Conservation (phyloP, 2,113 vertebrate genomes). For the Phycodurus eques region DNA sequence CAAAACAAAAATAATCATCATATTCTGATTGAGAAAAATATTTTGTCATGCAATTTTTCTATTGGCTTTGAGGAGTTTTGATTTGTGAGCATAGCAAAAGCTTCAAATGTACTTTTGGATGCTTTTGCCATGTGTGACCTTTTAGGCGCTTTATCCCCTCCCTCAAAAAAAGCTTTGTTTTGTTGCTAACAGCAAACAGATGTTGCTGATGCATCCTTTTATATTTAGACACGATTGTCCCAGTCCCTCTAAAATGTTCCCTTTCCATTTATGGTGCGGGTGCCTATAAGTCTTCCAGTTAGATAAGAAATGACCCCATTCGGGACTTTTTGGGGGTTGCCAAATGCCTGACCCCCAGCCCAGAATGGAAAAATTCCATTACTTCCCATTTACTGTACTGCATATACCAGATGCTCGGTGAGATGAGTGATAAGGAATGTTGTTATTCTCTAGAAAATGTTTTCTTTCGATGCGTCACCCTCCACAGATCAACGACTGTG, state of each 20-base stretch:
- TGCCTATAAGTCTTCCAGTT: neutral
- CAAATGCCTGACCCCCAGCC: neutral
- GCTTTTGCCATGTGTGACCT: neutral
- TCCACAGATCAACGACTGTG: neutral
- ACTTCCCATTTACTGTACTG: neutral
- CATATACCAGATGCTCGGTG: constrained; percentile 33
- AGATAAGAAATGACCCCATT: neutral
- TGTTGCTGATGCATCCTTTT: neutral
- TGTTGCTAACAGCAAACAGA: neutral
- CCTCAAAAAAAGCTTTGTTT: neutral
- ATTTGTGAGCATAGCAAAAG: no score
- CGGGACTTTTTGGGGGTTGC: neutral
- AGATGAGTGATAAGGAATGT: constrained; percentile 49
- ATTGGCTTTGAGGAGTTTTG: neutral
- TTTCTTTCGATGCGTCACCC: constrained; percentile 29
- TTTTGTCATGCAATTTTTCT: neutral
- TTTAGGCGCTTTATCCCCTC: neutral
- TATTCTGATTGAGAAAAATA: neutral
- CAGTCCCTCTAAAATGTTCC: neutral
- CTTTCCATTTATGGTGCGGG: neutral
- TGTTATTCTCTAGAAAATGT: constrained; percentile 30
- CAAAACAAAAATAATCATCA: neutral
- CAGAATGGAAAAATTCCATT: constrained; percentile 26
- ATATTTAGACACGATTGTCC: neutral
- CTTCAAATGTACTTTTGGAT: neutral